A percentile compares a stretch with the other conserved stretches of the same genome.
Evolutionary conservation across 2,797 vertebrate species (phyloP).

Genomic region (Decapterus maruadsi): DNA sequence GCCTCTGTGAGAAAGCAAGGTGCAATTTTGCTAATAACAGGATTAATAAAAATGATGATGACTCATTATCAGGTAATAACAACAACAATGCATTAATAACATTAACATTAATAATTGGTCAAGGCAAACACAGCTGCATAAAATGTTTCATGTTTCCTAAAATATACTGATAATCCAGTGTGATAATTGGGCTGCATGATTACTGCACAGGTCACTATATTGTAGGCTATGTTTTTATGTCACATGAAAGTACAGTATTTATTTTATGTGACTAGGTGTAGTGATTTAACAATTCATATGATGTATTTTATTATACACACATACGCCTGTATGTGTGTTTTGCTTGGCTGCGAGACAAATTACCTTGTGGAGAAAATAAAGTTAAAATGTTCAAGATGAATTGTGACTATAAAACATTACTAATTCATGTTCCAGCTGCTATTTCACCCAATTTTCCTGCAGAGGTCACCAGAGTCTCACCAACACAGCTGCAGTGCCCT

Average conservation of each 20-base stretch:
- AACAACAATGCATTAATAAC: too few relatives aligned
- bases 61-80: too few relatives aligned
- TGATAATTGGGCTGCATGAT: neutral
- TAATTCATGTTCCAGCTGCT: neutral
- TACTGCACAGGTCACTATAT: neutral
- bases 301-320: neutral
- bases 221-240: neutral
- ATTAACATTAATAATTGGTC: neutral
- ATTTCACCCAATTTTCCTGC: conserved; percentile 32
- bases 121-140: neutral
- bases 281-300: neutral
- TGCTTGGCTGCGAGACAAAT: too few relatives aligned
- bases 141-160: neutral
- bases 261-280: neutral
- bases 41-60: too few relatives aligned
- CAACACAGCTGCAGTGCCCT: neutral
- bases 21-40: too few relatives aligned
- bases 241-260: neutral
- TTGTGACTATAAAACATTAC: neutral
- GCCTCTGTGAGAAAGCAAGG: too few relatives aligned
- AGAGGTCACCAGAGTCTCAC: conserved; percentile 58
- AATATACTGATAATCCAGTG: neutral
- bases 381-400: neutral
- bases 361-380: neutral
- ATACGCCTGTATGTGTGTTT: neutral